Evolutionary conservation across 2,113 vertebrate species (phyloP).

Genomic region (Puma concolor): DNA sequence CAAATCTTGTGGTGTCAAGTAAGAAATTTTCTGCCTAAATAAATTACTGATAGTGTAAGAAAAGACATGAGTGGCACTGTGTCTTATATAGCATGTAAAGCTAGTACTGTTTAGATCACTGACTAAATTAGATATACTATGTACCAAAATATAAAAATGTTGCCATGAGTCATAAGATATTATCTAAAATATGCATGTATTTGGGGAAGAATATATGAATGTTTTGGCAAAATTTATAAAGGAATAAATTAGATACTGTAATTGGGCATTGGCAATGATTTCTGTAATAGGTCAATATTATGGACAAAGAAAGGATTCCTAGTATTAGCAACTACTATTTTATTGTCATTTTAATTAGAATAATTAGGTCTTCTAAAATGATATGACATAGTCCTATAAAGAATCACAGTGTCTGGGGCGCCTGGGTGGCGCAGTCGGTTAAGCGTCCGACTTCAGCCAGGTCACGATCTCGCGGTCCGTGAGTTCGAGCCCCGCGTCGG

Average conservation of each 20-base stretch:
- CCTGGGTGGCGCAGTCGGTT: too few species aligned
- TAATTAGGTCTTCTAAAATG: background rate
- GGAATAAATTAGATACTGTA: background rate
- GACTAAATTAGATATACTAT: background rate
- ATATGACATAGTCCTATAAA: background rate
- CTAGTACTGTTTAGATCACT: background rate
- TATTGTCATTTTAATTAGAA: background rate
- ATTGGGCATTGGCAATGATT: background rate
- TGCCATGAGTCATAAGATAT: background rate
- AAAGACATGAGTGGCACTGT: background rate
- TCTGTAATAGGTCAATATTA: background rate
- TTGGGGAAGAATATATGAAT: background rate
- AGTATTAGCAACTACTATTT: background rate
- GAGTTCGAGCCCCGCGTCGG: too few species aligned
- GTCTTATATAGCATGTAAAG: background rate
- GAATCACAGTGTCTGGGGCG: background rate
- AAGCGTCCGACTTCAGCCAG: too few species aligned
- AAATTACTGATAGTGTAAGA: background rate
- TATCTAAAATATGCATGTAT: background rate
- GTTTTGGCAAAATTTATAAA: background rate
- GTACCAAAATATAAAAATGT: slow-evolving; percentile 5
- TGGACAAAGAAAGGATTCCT: background rate
- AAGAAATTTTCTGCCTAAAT: background rate
- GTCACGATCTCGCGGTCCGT: too few species aligned
- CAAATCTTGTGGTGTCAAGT: background rate